Conservation (phyloP, 2,797 vertebrate genomes). For the Pagetopsis macropterus region DNA sequence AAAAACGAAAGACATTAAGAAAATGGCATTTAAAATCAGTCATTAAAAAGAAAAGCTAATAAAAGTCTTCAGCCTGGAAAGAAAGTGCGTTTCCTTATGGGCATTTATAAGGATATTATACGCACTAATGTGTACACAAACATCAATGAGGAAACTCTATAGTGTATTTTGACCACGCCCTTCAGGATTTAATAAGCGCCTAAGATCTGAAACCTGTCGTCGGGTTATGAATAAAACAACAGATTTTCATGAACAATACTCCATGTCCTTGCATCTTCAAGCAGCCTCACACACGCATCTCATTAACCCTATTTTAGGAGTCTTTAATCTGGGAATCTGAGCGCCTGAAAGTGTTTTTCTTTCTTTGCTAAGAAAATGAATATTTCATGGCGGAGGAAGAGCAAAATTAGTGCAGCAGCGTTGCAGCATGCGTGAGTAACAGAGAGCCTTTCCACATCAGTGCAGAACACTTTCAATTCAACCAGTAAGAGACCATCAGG, state of each 20-base stretch:
- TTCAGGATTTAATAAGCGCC: conserved; percentile 24
- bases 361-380: neutral
- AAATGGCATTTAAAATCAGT: too few relatives aligned
- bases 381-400: neutral
- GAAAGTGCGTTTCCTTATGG: too few relatives aligned
- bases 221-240: neutral
- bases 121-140: neutral
- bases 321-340: neutral
- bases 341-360: neutral
- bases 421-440: conserved; percentile 57
- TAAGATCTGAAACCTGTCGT: neutral
- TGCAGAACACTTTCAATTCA: conserved; percentile 2
- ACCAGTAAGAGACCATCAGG: neutral
- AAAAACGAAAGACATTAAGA: too few relatives aligned
- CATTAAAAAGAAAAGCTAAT: too few relatives aligned
- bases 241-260: neutral
- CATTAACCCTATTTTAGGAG: neutral
- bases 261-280: neutral
- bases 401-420: conserved; percentile 55
- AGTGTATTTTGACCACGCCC: conserved; percentile 67
- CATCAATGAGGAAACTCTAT: neutral
- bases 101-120: too few relatives aligned
- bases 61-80: too few relatives aligned
- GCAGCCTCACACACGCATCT: neutral
- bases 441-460: neutral